A percentile compares a stretch with the other conserved stretches of the same genome.
Conservation (phyloP, 2,797 vertebrate species). For the Microchirus variegatus region DNA sequence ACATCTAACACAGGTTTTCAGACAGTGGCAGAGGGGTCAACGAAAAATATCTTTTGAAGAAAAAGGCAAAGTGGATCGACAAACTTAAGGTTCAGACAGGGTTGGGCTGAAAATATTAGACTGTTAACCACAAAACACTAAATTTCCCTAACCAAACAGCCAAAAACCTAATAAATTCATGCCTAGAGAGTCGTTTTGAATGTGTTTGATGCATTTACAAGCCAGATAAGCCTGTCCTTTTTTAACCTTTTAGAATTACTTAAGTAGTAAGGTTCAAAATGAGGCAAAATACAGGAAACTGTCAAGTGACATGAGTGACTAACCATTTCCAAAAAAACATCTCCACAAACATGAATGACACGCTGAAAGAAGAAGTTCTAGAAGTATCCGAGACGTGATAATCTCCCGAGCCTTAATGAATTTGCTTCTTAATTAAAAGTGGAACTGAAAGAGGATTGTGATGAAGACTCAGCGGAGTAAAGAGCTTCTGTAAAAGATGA, state of each 20-base stretch:
- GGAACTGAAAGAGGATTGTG: conserved; percentile 10
- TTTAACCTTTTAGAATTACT: too few species aligned
- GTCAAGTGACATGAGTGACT: not conserved
- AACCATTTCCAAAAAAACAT: not conserved
- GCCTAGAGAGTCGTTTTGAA: too few species aligned
- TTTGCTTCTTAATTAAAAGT: conserved; percentile 37
- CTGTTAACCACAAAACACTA: too few species aligned
- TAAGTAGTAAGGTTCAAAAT: too few species aligned
- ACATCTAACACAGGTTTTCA: not conserved
- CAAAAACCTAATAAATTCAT: too few species aligned
- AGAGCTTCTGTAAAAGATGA: not conserved
- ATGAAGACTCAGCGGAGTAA: not conserved
- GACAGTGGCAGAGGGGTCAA: not conserved
- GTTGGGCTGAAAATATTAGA: too few species aligned
- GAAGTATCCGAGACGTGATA: conserved; percentile 34
- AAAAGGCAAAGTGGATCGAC: not conserved
- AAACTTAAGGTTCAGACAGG: not conserved
- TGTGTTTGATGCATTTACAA: too few species aligned
- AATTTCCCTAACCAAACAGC: too few species aligned
- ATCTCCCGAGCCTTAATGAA: conserved; percentile 31
- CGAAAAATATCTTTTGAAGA: not conserved
- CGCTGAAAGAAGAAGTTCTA: not conserved
- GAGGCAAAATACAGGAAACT: not conserved
- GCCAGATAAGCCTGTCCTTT: too few species aligned
- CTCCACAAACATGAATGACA: not conserved